phyloP scores from a whole-genome alignment of 2,888 invertebrate species.

The Erebia aethiops region DNA sequence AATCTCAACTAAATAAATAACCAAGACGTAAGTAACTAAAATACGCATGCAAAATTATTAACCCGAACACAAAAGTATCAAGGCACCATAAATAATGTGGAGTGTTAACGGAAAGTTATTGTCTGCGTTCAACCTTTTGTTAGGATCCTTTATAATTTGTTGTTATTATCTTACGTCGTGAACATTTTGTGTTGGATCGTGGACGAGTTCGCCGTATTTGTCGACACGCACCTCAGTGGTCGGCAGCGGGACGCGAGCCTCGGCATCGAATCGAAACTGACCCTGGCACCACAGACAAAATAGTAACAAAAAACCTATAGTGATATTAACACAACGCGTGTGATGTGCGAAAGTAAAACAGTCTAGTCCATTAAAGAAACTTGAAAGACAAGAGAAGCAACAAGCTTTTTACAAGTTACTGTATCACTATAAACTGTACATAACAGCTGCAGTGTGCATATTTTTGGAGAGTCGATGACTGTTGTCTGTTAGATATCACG shows the following conservation, averaged over 20 bases:
- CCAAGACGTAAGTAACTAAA: not conserved
- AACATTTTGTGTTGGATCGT: conserved; percentile 77
- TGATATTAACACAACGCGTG: conserved; percentile 37
- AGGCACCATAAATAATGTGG: conserved; percentile 49
- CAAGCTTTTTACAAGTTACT: too few relatives aligned
- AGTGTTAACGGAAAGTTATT: conserved; percentile 36
- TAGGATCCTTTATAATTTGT: conserved; percentile 26
- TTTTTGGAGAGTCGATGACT: too few relatives aligned
- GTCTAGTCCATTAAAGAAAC: conserved; percentile 23
- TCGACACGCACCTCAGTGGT: conserved; percentile 88
- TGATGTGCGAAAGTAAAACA: conserved; percentile 23
- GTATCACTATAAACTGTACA: too few relatives aligned
- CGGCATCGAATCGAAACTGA: conserved; percentile 95
- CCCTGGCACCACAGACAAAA: conserved; percentile 84
- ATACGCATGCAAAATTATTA: conserved; percentile 33
- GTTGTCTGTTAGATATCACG: not conserved
- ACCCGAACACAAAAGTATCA: conserved; percentile 42
- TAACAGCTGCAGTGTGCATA: too few relatives aligned
- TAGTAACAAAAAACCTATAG: conserved; percentile 46
- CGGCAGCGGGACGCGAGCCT: conserved; percentile 89
- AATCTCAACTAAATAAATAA: conserved; percentile 13
- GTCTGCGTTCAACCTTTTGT: conserved; percentile 31
- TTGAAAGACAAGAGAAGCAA: not conserved
- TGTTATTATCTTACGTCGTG: conserved; percentile 81
- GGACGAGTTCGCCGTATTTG: conserved; percentile 74